Conservation (phyloP, 2,888 invertebrate species). For the Oasisia sp. region DNA sequence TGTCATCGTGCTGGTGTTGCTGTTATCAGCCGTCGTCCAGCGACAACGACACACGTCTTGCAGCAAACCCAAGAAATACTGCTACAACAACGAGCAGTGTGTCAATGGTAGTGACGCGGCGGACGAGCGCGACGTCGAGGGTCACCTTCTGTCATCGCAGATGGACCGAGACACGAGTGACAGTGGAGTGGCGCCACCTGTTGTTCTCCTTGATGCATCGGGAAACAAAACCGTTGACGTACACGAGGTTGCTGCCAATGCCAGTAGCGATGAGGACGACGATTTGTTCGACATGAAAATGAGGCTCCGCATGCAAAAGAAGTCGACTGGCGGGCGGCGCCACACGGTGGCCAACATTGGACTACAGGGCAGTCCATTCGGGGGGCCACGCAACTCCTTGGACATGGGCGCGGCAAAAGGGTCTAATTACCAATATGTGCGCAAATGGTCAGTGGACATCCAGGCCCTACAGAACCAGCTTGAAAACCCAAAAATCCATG, state of each 20-base stretch:
- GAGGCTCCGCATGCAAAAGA: conserved; percentile 33
- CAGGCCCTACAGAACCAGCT: conserved; percentile 62
- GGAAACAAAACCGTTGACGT: background rate
- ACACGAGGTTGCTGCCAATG: background rate
- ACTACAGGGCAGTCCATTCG: conserved; percentile 28
- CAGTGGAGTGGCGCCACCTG: background rate
- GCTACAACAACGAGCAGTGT: background rate
- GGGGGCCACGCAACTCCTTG: conserved; percentile 25
- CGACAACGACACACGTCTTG: background rate
- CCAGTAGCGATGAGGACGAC: conserved; percentile 26
- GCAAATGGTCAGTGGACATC: conserved; percentile 64
- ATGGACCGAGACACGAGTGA: background rate
- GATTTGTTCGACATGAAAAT: conserved; percentile 40
- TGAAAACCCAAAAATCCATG: conserved; percentile 60
- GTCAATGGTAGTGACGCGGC: conserved; percentile 7
- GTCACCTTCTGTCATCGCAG: background rate
- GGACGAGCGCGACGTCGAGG: background rate
- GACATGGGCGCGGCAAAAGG: conserved; percentile 42
- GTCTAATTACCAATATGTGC: conserved; percentile 60
- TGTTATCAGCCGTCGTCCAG: background rate
- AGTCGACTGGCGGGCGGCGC: conserved; percentile 35
- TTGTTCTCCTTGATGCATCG: background rate
- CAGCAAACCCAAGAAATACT: background rate
- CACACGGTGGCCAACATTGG: conserved; percentile 47
- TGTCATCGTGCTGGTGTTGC: background rate